phyloP scores from a whole-genome alignment of 2,113 vertebrate genomes.

The Crotalus viridis region DNA sequence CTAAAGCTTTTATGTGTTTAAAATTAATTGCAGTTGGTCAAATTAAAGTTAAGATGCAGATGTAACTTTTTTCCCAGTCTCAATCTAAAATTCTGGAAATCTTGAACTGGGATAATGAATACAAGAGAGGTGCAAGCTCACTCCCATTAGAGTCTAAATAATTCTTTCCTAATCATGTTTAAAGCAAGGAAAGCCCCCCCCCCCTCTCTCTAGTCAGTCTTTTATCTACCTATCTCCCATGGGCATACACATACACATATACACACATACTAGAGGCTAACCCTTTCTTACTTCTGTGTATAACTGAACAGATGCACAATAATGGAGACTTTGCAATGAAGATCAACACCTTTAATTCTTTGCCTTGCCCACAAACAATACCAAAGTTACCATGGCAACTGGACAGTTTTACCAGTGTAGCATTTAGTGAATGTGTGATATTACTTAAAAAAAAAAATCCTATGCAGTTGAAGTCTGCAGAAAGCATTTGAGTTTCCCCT shows the following conservation, averaged over 20 bases:
- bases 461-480: neutral
- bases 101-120: neutral
- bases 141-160: neutral
- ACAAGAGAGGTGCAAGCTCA: neutral
- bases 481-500: neutral
- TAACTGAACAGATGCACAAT: slow-evolving; percentile 10
- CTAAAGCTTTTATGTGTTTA: neutral
- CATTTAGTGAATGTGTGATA: neutral
- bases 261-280: neutral
- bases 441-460: neutral
- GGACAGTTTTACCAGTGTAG: neutral
- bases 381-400: slow-evolving; percentile 28
- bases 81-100: neutral
- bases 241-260: neutral
- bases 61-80: neutral
- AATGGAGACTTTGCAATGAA: neutral
- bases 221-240: neutral
- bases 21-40: neutral
- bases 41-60: neutral
- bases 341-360: slow-evolving; percentile 11
- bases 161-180: neutral
- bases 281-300: neutral
- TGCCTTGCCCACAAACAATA: slow-evolving; percentile 3
- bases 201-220: neutral
- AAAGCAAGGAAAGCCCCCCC: neutral